A percentile compares a stretch with the other conserved stretches of the same genome.
These are phyloP conservation scores for Euthynnus affinis DNA, from an alignment of 2,797 vertebrate genomes.

Conservation along the genomic window DNA sequence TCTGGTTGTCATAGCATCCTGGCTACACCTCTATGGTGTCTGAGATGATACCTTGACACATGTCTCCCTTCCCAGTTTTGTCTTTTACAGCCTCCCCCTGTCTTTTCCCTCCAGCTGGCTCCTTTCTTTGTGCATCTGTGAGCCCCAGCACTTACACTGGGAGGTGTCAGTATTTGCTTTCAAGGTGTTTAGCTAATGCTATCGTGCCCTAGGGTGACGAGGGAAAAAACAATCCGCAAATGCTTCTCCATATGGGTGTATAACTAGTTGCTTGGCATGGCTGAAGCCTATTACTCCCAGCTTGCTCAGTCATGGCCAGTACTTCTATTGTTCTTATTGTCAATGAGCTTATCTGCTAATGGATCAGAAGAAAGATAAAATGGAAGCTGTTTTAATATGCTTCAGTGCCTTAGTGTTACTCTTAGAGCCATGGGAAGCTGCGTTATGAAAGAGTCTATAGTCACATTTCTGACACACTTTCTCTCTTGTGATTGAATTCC, in stretches of 20 bases:
- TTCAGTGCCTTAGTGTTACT: neutral
- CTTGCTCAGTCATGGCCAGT: constrained; percentile 9
- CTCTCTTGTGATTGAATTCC: constrained; percentile 38
- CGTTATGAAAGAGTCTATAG: constrained; percentile 8
- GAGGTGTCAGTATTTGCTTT: constrained; percentile 69
- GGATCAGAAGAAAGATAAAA: constrained; percentile 26
- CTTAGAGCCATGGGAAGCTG: constrained; percentile 2
- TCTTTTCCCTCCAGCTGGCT: constrained; percentile 67
- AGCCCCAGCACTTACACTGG: constrained; percentile 41
- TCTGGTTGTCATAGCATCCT: constrained; percentile 58
- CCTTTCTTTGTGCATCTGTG: constrained; percentile 55
- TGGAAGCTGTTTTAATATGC: constrained; percentile 26
- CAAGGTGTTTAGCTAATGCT: constrained; percentile 70
- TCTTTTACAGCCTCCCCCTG: constrained; percentile 23
- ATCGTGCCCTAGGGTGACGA: constrained; percentile 44
- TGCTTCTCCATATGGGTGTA: constrained; percentile 64
- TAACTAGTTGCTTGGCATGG: constrained; percentile 40
- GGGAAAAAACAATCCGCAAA: constrained; percentile 40
- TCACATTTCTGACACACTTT: constrained; percentile 17
- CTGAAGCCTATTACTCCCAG: constrained; percentile 6
- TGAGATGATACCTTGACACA: constrained; percentile 59
- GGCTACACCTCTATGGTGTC: constrained; percentile 50
- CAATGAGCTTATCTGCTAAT: constrained; percentile 35
- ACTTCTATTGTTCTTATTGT: constrained; percentile 28
- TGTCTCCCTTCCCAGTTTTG: constrained; percentile 27